phyloP scores from a whole-genome alignment of 2,888 invertebrate species.

The Polymixis flavicincta region DNA sequence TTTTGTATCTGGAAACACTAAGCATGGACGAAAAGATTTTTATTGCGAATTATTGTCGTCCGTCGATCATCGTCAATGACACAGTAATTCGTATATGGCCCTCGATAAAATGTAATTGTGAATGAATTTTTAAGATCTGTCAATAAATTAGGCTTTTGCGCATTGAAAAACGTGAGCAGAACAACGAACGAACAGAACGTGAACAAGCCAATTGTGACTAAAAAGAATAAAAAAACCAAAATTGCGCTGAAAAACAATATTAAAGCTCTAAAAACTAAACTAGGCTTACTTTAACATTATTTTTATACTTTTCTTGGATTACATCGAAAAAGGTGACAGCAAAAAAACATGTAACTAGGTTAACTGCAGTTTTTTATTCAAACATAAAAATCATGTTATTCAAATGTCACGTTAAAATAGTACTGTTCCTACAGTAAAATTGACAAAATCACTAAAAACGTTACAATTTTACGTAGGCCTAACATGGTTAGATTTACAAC shows the following conservation, averaged over 20 bases:
- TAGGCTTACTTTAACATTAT: background rate
- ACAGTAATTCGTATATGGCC: conserved; percentile 41
- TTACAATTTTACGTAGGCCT: conserved; percentile 43
- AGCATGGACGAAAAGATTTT: conserved; percentile 47
- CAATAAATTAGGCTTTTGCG: conserved; percentile 16
- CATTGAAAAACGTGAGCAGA: background rate
- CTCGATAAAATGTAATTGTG: conserved; percentile 43
- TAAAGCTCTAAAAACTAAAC: background rate
- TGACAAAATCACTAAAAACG: conserved; percentile 41
- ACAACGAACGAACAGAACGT: no score
- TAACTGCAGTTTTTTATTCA: conserved; percentile 26
- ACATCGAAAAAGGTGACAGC: background rate
- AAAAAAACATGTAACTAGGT: conserved; percentile 35
- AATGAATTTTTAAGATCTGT: conserved; percentile 3
- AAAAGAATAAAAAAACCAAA: background rate
- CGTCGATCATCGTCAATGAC: conserved; percentile 49
- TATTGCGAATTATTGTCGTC: conserved; percentile 64
- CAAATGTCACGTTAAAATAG: conserved; percentile 27
- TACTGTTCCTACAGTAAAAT: conserved; percentile 36
- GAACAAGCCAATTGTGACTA: background rate
- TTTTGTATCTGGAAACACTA: conserved; percentile 54
- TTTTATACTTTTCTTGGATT: background rate
- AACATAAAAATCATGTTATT: conserved; percentile 29
- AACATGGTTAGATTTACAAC: conserved; percentile 59
- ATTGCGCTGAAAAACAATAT: background rate